Evolutionary conservation across 1,140 invertebrate genomes (phyloP).

Genomic region (Penaeus chinensis): DNA sequence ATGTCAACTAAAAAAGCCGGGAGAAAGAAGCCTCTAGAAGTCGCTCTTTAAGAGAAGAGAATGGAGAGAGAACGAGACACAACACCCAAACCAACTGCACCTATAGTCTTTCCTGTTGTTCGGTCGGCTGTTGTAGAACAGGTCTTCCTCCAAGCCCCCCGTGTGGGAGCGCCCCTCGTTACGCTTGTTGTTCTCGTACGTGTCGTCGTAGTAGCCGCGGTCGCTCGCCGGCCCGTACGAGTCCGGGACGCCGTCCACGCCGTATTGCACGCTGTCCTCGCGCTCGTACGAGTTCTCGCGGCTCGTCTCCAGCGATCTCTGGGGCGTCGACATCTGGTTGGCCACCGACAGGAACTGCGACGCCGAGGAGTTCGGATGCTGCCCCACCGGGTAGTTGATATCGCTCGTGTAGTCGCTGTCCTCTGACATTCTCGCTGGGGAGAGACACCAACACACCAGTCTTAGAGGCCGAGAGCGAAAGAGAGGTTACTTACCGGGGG

Average conservation of each 20-base stretch:
- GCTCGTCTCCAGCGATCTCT: slow-evolving; percentile 82
- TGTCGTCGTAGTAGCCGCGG: slow-evolving; percentile 65
- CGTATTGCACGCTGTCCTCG: slow-evolving; percentile 72
- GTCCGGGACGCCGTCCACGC: slow-evolving; percentile 33
- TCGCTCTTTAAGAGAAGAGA: not conserved
- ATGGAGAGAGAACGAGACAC: slow-evolving; percentile 55
- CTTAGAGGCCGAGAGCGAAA: too few relatives aligned
- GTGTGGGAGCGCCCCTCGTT: slow-evolving; percentile 61
- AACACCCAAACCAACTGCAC: slow-evolving; percentile 64
- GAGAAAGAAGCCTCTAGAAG: not conserved
- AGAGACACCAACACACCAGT: not conserved
- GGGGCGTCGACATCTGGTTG: slow-evolving; percentile 79
- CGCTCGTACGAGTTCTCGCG: slow-evolving; percentile 86
- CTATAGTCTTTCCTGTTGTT: slow-evolving; percentile 63
- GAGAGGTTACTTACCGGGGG: too few relatives aligned
- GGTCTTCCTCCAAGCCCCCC: slow-evolving; percentile 45
- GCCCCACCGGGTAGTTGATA: slow-evolving; percentile 92
- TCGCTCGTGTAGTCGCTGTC: slow-evolving; percentile 97
- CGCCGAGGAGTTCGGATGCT: slow-evolving; percentile 83
- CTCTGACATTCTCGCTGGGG: slow-evolving; percentile 92
- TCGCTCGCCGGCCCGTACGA: slow-evolving; percentile 34
- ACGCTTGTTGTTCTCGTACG: slow-evolving; percentile 63
- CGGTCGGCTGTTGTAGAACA: slow-evolving; percentile 63
- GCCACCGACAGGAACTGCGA: slow-evolving; percentile 84
- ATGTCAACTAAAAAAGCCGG: slow-evolving; percentile 13